Base-by-base conservation (phyloP, 2,888 invertebrate species). In the Nysson spinosus region DNA sequence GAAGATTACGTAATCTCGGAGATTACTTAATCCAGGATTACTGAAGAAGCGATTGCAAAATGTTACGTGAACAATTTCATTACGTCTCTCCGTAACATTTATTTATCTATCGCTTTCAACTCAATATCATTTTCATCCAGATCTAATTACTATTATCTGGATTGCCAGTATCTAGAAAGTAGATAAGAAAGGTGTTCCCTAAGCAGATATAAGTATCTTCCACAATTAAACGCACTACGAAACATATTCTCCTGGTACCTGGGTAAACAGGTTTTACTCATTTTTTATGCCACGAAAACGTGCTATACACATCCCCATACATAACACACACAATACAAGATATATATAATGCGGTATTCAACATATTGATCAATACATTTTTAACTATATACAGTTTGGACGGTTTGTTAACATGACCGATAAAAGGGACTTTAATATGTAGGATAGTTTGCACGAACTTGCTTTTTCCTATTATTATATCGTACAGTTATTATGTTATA, bases 21-120 rank as follows among this genome's bases (percentile, higher is more conserved):
- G 76, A 69, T 76, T 66, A 56, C 50, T 72, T 72, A 67, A 72
- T 72, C 62, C 64, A 34, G 58, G 61, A 69, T 72, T 69, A 51
- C 61, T 40, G 24, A 16, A 34, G 26, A 54, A 55, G 64, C 63
- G 37, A 35, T 60, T 49, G 28, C 19, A 39, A 26, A 28, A n/a
- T 11, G 26, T 63, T 47, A 34, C 20, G 7, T 2, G 28, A 50
- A 42, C 16, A 5, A 6, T 11, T 16, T 57, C 40, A 49, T 34
- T 19, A 16, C 12, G 11, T 19, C 5, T 30, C 30, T 30, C 34
- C 37, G 12, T 34, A n/a, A n/a, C n/a, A n/a, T n/a, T n/a, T n/a
- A n/a, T n/a, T n/a, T n/a, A n/a, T n/a, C n/a, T n/a, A n/a, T n/a
- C n/a, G n/a, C n/a, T n/a, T n/a, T n/a, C n/a, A n/a, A n/a, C n/a